Percentiles rank a stretch among this genome's conserved stretches.
Conservation (phyloP, 2,888 invertebrate species). For the Ennomos erosarius region DNA sequence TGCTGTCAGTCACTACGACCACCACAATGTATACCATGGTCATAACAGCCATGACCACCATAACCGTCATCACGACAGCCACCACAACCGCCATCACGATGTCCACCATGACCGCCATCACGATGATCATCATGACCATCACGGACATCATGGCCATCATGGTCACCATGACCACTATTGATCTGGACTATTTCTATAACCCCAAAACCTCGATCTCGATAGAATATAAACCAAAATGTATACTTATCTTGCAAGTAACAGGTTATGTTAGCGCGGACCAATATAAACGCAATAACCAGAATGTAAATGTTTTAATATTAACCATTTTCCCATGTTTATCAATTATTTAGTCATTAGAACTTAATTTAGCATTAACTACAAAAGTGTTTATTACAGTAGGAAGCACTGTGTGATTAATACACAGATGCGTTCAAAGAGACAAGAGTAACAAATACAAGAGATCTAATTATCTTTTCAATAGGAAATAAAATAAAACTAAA, state of each 20-base stretch:
- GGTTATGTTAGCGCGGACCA: slow-evolving; percentile 62
- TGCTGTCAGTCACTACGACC: slow-evolving; percentile 25
- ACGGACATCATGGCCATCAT: slow-evolving; percentile 40
- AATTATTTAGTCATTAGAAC: neutral
- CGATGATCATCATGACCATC: slow-evolving; percentile 19
- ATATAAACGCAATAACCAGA: slow-evolving; percentile 44
- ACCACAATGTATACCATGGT: slow-evolving; percentile 16
- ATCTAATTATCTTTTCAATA: no score
- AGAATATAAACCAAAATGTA: slow-evolving; percentile 40
- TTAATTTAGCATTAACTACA: no score
- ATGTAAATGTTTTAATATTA: slow-evolving; percentile 15
- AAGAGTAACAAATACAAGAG: no score
- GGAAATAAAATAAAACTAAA: no score
- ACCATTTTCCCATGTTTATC: neutral
- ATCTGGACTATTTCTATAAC: slow-evolving; percentile 45
- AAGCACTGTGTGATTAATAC: no score
- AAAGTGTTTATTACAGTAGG: no score
- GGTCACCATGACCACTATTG: slow-evolving; percentile 49
- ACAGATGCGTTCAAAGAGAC: no score
- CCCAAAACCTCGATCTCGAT: slow-evolving; percentile 52
- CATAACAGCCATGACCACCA: slow-evolving; percentile 40
- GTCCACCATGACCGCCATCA: slow-evolving; percentile 24
- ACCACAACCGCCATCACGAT: slow-evolving; percentile 43
- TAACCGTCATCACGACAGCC: slow-evolving; percentile 38
- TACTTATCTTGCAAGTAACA: slow-evolving; percentile 42